Evolutionary conservation across 1,140 invertebrate species (phyloP), one percentile per base, ranked within the genome.

Genomic region (Calliopsis andreniformis): DNA sequence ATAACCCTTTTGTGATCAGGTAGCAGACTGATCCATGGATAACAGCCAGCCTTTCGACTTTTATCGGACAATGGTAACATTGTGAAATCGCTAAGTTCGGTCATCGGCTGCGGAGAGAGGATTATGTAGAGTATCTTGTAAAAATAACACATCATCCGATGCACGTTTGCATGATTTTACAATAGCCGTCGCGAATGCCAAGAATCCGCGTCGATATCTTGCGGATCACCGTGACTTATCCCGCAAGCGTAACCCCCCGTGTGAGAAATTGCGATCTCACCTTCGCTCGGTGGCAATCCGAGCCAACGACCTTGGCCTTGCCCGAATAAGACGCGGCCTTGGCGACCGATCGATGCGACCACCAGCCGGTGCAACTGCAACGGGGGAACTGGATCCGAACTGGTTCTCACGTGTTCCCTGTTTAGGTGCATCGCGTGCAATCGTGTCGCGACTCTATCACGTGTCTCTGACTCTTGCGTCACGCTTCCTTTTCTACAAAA

Each of bases 241-340:
- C 75, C 79, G 80, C 77, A 79, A 76, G 76, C 63, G 79, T 72
- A 76, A 45, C 53, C 62, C 62, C 71, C 39, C 51, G 63, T 45
- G 79, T 61, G 68, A 71, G 63, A 84, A 80, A 80, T 66, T 68
- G 73, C 82, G 63, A 80, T 77, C 83, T 83, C 76, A 80, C 80
- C 83, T 82, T 80, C 71, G 75, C 69, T 80, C 63, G 77, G 45
- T 75, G 68, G 83, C 83, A 86, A 84, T 86, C 80, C 85, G 83
- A 88, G 83, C 83, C 77, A 80, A 85, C 81, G 87, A 85, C 88
- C 88, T 89, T 89, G 88, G 88, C 88, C 88, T 89, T 89, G 86
- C 86, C 87, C 87, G 87, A 85, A 88, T 87, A 85, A 87, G 83
- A 79, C 63, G 69, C 81, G 81, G 72, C 88, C 88, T 89, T 88